These are phyloP conservation scores for Meiosimyza platycephala DNA, from an alignment of 2,888 invertebrate species.

Conservation along the genomic window DNA sequence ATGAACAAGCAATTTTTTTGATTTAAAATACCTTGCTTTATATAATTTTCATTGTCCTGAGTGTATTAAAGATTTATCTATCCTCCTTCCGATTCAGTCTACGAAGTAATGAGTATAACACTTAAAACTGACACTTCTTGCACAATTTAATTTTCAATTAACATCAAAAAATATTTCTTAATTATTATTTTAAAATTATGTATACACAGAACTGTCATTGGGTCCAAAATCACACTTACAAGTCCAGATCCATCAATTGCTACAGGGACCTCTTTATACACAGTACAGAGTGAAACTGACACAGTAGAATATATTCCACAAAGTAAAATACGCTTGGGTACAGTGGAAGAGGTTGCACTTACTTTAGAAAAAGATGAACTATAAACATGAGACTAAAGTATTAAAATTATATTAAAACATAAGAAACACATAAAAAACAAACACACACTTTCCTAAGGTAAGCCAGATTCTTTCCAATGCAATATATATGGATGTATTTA, in stretches of 20 bases:
- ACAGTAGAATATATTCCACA: slow-evolving; percentile 65
- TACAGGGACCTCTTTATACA: slow-evolving; percentile 52
- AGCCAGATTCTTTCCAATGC: no score
- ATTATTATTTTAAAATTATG: slow-evolving; percentile 29
- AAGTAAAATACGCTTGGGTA: slow-evolving; percentile 58
- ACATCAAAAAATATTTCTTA: no score
- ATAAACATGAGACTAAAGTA: slow-evolving; percentile 41
- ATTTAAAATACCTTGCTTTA: no score
- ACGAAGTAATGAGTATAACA: no score
- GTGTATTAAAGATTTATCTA: no score
- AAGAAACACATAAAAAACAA: no score
- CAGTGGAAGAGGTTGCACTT: slow-evolving; percentile 63
- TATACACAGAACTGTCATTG: slow-evolving; percentile 61
- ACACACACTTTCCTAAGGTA: no score
- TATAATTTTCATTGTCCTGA: no score
- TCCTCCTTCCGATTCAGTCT: no score
- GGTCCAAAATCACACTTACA: slow-evolving; percentile 70
- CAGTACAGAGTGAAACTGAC: slow-evolving; percentile 62
- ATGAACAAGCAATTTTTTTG: no score
- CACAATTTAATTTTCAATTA: slow-evolving; percentile 15
- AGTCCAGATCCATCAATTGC: slow-evolving; percentile 70
- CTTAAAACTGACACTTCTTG: background rate
- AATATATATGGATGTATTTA: no score
- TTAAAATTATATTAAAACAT: background rate
- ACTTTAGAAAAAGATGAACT: slow-evolving; percentile 59